Base-by-base conservation (phyloP, 2,113 vertebrate genomes). In the Tupaia tana region DNA sequence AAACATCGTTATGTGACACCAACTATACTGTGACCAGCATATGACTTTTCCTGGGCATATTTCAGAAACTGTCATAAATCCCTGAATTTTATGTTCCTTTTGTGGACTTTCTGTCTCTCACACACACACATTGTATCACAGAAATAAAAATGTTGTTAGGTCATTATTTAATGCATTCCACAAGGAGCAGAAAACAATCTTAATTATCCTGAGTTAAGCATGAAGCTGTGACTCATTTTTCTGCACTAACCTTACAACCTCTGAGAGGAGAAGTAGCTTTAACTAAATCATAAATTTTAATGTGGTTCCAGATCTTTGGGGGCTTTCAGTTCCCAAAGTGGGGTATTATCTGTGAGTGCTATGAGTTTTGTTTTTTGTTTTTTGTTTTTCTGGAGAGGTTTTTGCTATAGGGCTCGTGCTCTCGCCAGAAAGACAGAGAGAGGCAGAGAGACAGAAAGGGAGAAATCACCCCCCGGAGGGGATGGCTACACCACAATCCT, bases 281-380 rank as follows among this genome's bases (percentile, higher is more conserved):
- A 59, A 24, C 81, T 93, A 24, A 85, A 78, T 85, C 85, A 25
- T 73, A 14, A 77, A 64, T 43, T 84, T 92, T 70, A 90, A 81
- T 95, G 11, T 90, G 71, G 4, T 25, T 93, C 7, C 87, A 27
- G 9, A 81, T 54, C 34, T 93, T 77, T 91, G n/a, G 1, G 63
- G n/a, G 20, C 7, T 24, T 24, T 20, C 3, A 78, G 4, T 70
- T 67, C 14, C 24, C 52, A 12, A 31, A 91, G 22, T 91, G 34
- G 16, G 64, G 27, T 83, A 95, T 94, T 87, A 56, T 78, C 16
- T 91, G 5, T 89, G 18, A 58, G 25, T 87, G 63, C 58, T 67
- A 19, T 3, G 87, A 43, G 83, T 93, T 94, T 90, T 73, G 5
- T 43, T 43, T 43, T 43, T 43, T 43, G 3, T 43, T 3, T 43